Conservation (phyloP, 2,888 invertebrate genomes). For the Zhuqinia jingwanae region DNA sequence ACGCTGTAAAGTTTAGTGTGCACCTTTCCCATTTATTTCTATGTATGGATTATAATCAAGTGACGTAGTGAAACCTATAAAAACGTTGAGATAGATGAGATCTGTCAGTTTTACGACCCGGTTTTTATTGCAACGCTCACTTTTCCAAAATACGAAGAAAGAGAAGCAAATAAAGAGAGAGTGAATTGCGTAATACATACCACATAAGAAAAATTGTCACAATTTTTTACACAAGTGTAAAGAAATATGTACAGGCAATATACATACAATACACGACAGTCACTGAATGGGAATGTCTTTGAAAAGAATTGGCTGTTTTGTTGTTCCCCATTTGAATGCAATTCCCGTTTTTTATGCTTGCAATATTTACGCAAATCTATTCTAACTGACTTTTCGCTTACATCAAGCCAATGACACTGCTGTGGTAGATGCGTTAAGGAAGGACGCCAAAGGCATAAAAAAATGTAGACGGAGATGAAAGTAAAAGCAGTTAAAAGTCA, state of each 20-base stretch:
- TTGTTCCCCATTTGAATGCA: slow-evolving; percentile 6
- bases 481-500: slow-evolving; percentile 39
- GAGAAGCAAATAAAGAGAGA: background rate
- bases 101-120: slow-evolving; percentile 62
- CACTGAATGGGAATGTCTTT: background rate
- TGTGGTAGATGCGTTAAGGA: background rate
- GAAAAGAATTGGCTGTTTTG: background rate
- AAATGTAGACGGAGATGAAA: background rate
- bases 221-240: slow-evolving; percentile 1
- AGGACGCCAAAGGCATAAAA: slow-evolving; percentile 3
- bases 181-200: background rate
- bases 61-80: slow-evolving; percentile 48
- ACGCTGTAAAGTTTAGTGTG: slow-evolving; percentile 51
- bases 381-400: background rate
- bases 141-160: background rate
- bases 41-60: slow-evolving; percentile 56
- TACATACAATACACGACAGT: background rate
- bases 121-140: slow-evolving; percentile 49
- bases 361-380: background rate
- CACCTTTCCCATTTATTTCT: slow-evolving; percentile 45
- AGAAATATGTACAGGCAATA: background rate
- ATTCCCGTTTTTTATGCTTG: background rate
- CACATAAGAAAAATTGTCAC: slow-evolving; percentile 23
- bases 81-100: slow-evolving; percentile 55
- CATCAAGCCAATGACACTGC: slow-evolving; percentile 8